Evolutionary conservation across 1,140 invertebrate species (phyloP), one percentile per base, ranked within the genome.

Genomic region (Ips typographus): DNA sequence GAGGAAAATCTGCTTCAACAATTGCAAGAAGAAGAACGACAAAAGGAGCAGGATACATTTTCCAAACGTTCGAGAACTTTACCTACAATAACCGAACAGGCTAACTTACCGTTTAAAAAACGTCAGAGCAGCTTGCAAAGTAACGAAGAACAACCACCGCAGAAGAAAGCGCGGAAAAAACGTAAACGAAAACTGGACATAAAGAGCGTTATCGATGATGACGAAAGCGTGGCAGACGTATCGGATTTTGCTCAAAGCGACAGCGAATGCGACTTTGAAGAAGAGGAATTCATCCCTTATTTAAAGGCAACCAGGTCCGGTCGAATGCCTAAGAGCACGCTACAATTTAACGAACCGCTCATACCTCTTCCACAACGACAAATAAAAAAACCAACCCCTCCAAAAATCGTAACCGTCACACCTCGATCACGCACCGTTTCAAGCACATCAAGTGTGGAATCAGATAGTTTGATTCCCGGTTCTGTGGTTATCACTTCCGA

Each of bases 341-440:
- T 91, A 62, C 82, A 85, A 8, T 83, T 80, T 56, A 80, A 39
- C 84, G 36, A 76, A 93, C 3, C 84, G 83, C 72, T 94, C 91
- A 77, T 90, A 94, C 79, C 88, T 89, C 75, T 94, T 92, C 81
- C 75, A 81, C 52, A 85, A 81, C 22, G 22, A 22, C 22, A 22
- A 22, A 22, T 22, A 22, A 22, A 22, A 22, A 22, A 22, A 22
- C 22, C 22, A 22, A 22, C 22, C 22, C 22, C 22, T 22, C 22
- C 22, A 22, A 22, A 22, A 22, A 22, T 22, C 22, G 22, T 22
- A 22, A 22, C 22, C 22, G 78, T 76, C 77, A 44, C 84, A 87
- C 36, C 88, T 87, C 77, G 91, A 86, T 76, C 87, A 94, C 78
- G 90, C 91, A 5, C 80, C 85, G 40, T 81, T 49, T 3, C 44